phyloP scores from a whole-genome alignment of 2,113 vertebrate genomes.

The Pogonocichla stellata region DNA sequence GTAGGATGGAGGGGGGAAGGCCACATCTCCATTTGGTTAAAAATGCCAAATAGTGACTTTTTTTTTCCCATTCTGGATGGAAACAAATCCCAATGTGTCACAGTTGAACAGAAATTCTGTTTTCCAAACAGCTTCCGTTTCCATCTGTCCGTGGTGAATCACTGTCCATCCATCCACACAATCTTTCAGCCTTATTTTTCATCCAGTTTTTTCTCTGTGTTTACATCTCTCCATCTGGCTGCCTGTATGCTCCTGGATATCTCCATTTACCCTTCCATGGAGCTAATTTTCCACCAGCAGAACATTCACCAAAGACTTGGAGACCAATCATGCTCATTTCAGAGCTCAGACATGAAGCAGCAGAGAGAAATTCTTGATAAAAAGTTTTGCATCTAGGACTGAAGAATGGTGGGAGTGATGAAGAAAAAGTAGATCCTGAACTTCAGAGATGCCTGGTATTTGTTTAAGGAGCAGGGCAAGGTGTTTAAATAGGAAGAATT shows the following conservation, averaged over 20 bases:
- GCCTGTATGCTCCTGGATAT: slow-evolving; percentile 36
- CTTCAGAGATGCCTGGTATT: neutral
- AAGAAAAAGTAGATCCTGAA: neutral
- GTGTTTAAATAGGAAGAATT: neutral
- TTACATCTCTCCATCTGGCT: slow-evolving; percentile 53
- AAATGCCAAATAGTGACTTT: neutral
- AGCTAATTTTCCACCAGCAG: slow-evolving; percentile 19
- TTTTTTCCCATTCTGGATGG: neutral
- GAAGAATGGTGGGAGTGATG: neutral
- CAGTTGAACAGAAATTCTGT: slow-evolving; percentile 28
- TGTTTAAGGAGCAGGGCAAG: neutral
- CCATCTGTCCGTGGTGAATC: slow-evolving; percentile 53
- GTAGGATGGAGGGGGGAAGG: neutral
- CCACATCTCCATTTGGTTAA: neutral
- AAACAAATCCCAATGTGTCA: neutral
- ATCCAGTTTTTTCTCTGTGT: slow-evolving; percentile 37
- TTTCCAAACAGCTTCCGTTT: slow-evolving; percentile 60
- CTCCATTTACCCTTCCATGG: slow-evolving; percentile 45
- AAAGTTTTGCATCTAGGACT: neutral
- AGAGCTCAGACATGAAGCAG: neutral
- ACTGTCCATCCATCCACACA: slow-evolving; percentile 55
- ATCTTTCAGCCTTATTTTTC: slow-evolving; percentile 46
- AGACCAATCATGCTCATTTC: neutral
- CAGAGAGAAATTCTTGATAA: neutral
- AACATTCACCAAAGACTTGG: neutral